Conservation (phyloP, 2,113 vertebrate species). For the Poeciliopsis retropinna region DNA sequence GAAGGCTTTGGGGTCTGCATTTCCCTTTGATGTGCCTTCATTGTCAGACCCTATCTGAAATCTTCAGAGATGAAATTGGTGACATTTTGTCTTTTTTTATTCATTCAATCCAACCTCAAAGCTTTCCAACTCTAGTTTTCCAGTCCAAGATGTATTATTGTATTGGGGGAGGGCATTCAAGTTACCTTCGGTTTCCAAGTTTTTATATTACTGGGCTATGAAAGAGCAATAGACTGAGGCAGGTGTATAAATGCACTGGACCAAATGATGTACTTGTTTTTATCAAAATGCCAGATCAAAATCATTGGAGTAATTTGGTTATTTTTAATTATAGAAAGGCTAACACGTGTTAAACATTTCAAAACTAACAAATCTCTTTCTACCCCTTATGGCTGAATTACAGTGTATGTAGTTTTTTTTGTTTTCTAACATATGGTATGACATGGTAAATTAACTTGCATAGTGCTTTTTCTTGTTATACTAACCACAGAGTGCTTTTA, state of each 20-base stretch:
- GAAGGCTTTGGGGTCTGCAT: conserved; percentile 77
- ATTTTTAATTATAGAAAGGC: not conserved
- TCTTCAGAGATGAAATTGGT: conserved; percentile 76
- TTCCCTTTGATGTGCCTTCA: conserved; percentile 80
- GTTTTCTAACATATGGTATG: not conserved
- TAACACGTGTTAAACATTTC: not conserved
- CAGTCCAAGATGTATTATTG: conserved; percentile 72
- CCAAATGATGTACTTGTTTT: not conserved
- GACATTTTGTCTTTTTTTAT: conserved; percentile 80
- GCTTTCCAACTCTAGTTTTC: conserved; percentile 70
- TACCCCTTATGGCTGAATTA: not conserved
- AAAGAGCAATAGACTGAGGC: conserved; percentile 60
- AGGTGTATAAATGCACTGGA: not conserved
- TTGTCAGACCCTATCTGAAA: conserved; percentile 79
- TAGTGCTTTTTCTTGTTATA: no score
- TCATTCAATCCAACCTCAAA: conserved; percentile 80
- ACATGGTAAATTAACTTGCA: no score
- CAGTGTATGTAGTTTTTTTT: not conserved
- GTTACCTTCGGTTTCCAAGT: conserved; percentile 62
- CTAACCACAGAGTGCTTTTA: no score
- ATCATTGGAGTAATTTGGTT: conserved; percentile 1
- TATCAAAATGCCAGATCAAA: not conserved
- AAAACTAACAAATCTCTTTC: not conserved
- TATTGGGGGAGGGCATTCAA: conserved; percentile 52
- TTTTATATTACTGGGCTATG: conserved; percentile 67